Evolutionary conservation across 1,140 invertebrate genomes (phyloP), one percentile per base, ranked within the genome.

Genomic region (Octopus bimaculoides): DNA sequence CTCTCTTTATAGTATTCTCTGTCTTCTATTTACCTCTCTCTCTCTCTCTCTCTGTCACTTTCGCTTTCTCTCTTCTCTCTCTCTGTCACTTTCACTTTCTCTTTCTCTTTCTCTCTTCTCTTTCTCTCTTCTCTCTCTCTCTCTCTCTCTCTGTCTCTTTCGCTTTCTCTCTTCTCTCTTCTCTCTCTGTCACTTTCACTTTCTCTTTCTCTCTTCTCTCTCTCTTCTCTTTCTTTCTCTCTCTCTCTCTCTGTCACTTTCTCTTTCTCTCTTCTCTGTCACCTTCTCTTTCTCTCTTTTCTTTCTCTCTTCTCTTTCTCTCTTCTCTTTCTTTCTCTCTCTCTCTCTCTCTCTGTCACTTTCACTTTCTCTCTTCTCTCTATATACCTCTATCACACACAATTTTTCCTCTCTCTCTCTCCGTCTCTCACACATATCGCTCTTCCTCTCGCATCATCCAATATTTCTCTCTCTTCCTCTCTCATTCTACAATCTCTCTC

Each of bases 201-300:
- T 56, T 66, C 81, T 14, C 69, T 79, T 26, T 52, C n/a, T n/a
- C n/a, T n/a, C n/a, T 82, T 4, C 66, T 79, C 12, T 82, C 80
- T 2, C 74, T 78, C 14, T 26, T 78, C 17, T 78, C 75, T 71
- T 78, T 56, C 20, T 78, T 66, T 14, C 78, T 78, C 56, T 41
- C 78, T 54, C 17, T n/a, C 17, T 80, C 76, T 61, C n/a, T 26
- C 4, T 76, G 55, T n/a, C 75, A 77, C 80, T 83, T 73, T 54
- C 76, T 76, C 53, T 77, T n/a, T 78, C 55, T 14, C 8, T 75
- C 53, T 76, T 54, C 52, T 52, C n/a, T 52, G 54, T 52, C 17
- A 66, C 56, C 52, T 61, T 71, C 56, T 69, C 20, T 77, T 10
- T 77, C 20, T 77, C 8, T 53, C 17, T 53, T 54, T 77, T 53